Conservation (phyloP, 2,113 vertebrate species). For the Dromas ardeola region DNA sequence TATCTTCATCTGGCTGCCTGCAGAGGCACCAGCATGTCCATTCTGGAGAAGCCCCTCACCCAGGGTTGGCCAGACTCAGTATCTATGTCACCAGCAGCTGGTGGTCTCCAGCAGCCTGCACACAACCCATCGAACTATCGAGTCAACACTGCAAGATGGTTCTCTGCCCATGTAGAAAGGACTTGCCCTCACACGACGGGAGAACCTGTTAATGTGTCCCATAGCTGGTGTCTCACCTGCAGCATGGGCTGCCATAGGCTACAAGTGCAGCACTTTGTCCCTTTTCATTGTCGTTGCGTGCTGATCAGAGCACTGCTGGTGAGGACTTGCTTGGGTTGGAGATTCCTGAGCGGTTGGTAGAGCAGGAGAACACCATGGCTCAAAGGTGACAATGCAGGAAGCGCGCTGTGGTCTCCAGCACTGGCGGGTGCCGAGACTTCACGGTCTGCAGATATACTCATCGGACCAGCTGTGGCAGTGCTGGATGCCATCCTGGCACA, state of each 20-base stretch:
- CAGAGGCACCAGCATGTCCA: background rate
- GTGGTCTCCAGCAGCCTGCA: background rate
- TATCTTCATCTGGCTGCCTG: background rate
- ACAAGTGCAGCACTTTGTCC: fast-evolving
- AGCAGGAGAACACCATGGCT: background rate
- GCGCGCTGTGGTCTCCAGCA: background rate
- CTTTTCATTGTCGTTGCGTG: fast-evolving
- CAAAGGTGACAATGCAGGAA: background rate
- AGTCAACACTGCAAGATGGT: background rate
- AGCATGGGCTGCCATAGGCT: fast-evolving
- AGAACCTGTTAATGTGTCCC: background rate
- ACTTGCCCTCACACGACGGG: fast-evolving
- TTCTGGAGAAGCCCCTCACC: fast-evolving
- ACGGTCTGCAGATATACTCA: conserved; percentile 68
- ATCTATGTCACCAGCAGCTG: background rate
- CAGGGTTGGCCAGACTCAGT: background rate
- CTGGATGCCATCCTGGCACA: conserved; percentile 72
- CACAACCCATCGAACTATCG: fast-evolving
- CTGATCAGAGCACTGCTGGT: fast-evolving
- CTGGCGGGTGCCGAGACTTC: background rate
- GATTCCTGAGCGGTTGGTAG: background rate
- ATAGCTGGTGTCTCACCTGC: background rate
- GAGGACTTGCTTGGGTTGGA: background rate
- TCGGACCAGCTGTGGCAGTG: conserved; percentile 81
- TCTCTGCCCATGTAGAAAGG: background rate